Evolutionary conservation across 1,140 invertebrate species (phyloP).

Genomic region (Acromyrmex charruanus): DNA sequence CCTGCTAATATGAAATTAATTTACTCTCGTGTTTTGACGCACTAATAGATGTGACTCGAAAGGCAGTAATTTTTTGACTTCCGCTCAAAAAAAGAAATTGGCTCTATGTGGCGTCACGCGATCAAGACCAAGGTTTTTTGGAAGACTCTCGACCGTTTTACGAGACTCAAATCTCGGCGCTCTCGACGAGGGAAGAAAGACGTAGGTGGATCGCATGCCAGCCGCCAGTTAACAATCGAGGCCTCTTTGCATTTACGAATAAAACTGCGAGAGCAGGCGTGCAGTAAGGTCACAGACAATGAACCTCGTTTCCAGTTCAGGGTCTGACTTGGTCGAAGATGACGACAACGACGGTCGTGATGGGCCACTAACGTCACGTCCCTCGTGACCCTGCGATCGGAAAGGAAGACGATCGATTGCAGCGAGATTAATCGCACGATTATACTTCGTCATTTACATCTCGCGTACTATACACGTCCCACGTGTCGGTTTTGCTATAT

Average conservation of each 20-base stretch:
- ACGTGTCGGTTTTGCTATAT: neutral
- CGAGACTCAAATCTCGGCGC: slow-evolving; percentile 29
- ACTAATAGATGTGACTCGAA: neutral
- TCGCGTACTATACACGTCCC: neutral
- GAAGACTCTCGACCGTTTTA: neutral
- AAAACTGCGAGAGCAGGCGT: slow-evolving; percentile 61
- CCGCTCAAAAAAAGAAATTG: neutral
- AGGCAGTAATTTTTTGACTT: slow-evolving; percentile 33
- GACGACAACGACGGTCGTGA: slow-evolving; percentile 11
- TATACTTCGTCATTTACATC: slow-evolving; percentile 43
- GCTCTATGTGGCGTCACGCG: slow-evolving; percentile 11
- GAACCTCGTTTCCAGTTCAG: slow-evolving; percentile 78
- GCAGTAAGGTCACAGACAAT: slow-evolving; percentile 77
- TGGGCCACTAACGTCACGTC: slow-evolving; percentile 19
- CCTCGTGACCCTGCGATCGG: slow-evolving; percentile 19
- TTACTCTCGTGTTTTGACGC: neutral
- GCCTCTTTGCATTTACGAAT: slow-evolving; percentile 73
- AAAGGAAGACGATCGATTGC: slow-evolving; percentile 39
- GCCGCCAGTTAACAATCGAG: slow-evolving; percentile 75
- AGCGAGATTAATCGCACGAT: slow-evolving; percentile 39
- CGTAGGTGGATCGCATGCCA: slow-evolving; percentile 67
- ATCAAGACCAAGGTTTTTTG: slow-evolving; percentile 4
- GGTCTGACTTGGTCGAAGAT: slow-evolving; percentile 62
- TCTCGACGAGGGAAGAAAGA: slow-evolving; percentile 19
- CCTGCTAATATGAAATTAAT: slow-evolving; percentile 19